A percentile compares a stretch with the other conserved stretches of the same genome.
phyloP scores from a whole-genome alignment of 2,797 vertebrate genomes.

The Chelidonichthys spinosus region DNA sequence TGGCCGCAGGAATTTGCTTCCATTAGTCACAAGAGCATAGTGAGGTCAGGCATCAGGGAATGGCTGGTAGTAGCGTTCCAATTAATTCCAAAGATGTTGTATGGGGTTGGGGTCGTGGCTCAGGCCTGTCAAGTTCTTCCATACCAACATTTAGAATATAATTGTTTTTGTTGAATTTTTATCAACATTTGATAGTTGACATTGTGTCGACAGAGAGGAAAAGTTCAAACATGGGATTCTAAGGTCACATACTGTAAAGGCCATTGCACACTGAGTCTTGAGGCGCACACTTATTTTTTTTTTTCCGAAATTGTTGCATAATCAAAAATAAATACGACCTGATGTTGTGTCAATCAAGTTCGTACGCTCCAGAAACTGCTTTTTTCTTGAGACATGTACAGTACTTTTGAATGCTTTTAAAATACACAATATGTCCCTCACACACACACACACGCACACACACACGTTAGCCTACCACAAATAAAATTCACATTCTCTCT shows the following conservation, averaged over 20 bases:
- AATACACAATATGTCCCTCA: slow-evolving; percentile 10
- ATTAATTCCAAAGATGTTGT: slow-evolving; percentile 24
- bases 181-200: background rate
- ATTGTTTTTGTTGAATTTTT: background rate
- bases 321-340: no score
- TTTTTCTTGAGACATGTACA: background rate
- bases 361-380: background rate
- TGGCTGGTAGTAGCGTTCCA: background rate
- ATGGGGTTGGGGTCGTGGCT: slow-evolving; percentile 2
- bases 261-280: no score
- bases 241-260: background rate
- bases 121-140: background rate
- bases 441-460: slow-evolving; percentile 30
- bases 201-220: background rate
- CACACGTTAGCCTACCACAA: slow-evolving; percentile 47
- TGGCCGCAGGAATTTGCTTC: background rate
- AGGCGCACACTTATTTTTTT: no score
- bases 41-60: background rate
- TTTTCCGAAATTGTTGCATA: no score
- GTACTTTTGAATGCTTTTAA: background rate
- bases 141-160: background rate
- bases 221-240: background rate
- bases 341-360: no score
- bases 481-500: slow-evolving; percentile 54
- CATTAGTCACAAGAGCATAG: slow-evolving; percentile 10